A percentile compares a stretch with the other conserved stretches of the same genome.
phyloP scores from a whole-genome alignment of 2,797 vertebrate species.

The Chlorospingus flavigularis region DNA sequence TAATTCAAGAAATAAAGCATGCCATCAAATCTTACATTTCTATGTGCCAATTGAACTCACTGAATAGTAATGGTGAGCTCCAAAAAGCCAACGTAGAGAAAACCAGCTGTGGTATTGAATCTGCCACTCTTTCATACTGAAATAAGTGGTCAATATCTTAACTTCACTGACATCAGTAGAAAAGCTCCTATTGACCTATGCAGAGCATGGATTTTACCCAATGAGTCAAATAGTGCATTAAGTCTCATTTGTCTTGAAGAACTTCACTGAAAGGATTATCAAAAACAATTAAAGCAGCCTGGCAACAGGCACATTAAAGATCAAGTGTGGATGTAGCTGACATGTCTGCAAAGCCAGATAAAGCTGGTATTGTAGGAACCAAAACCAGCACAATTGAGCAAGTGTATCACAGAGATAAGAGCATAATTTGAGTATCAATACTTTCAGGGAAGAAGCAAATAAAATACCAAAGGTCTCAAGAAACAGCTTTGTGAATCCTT shows the following conservation, averaged over 20 bases:
- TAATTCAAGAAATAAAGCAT: not conserved
- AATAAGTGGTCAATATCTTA: not conserved
- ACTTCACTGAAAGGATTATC: not conserved
- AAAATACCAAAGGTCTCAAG: not conserved
- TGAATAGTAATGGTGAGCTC: not conserved
- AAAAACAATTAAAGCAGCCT: not conserved
- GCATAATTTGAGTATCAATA: not conserved
- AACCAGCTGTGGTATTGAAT: not conserved
- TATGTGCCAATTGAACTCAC: rapidly evolving
- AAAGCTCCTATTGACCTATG: not conserved
- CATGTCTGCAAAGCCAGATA: not conserved
- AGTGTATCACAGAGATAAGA: not conserved
- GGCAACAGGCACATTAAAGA: not conserved
- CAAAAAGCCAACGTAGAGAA: not conserved
- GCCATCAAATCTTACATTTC: not conserved
- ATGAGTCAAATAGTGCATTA: not conserved
- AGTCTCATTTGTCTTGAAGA: not conserved
- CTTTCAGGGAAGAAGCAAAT: not conserved
- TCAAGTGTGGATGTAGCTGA: not conserved
- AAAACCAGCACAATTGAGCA: not conserved
- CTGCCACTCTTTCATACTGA: not conserved
- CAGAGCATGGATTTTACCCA: not conserved
- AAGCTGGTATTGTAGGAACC: not conserved
- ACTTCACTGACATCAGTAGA: not conserved
- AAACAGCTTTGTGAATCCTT: not conserved